Evolutionary conservation across 2,113 vertebrate species (phyloP), one percentile per base, ranked within the genome.

Genomic region (Brachypteracias leptosomus): DNA sequence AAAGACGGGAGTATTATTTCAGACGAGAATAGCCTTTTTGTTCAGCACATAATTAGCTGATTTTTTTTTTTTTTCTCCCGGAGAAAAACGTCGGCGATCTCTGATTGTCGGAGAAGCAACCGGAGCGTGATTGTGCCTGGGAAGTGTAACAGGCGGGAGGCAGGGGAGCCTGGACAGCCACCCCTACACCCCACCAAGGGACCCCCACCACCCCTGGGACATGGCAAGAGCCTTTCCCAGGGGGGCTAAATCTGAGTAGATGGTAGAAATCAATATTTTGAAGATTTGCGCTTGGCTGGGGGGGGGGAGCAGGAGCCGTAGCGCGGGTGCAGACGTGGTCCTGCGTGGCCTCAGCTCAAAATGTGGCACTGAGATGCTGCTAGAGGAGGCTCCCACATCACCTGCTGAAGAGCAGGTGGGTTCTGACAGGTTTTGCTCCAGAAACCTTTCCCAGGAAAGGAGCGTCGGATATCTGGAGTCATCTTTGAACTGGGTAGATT

Each of bases 21-120:
- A 35, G 35, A 9, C 28, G 65, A 95, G 93, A 95, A 95, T 70
- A 57, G 95, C 61, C 94, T 95, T 95, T 96, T 96, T 96, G 96
- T 92, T 94, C 68, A 1, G 71, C 94, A 93, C 88, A 95, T 91
- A 95, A 96, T 94, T 95, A 95, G 91, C 91, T 89, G 91, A 31
- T 67, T 90, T 71, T 88, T 59, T 59, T 59, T 59, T 59, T 58
- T 52, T 7, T 28, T 13, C 52, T 89, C 81, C 55, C 11, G 24
- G 47, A 57, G 72, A 28, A 33, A 28, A 38, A 42, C 57, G 19
- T 29, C 25, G 35, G 49, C 46, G 31, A 62, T 89, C 52, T 67
- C 33, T 47, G 85, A 61, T 59, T 47, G 28, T 49, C 13, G 73
- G 71, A 65, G 75, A 35, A 51, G 52, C 66, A 38, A 46, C 61